Evolutionary conservation across 2,888 invertebrate genomes (phyloP).

Genomic region (Microdon myrmicae): DNA sequence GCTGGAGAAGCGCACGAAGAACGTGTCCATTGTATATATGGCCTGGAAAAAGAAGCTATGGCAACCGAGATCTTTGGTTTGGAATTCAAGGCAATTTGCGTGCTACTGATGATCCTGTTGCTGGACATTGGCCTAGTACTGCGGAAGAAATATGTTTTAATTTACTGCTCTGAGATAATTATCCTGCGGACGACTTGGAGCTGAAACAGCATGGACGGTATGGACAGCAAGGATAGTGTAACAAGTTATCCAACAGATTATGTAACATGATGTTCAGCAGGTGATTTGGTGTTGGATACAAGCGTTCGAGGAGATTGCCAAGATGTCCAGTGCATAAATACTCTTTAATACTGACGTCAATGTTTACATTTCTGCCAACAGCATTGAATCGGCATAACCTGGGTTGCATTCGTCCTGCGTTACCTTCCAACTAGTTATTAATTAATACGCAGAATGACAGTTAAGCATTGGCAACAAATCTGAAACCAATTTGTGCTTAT

Average conservation of each 20-base stretch:
- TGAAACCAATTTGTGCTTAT: too few relatives aligned
- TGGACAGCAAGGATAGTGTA: neutral
- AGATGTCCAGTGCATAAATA: too few relatives aligned
- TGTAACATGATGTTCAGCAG: constrained; percentile 14
- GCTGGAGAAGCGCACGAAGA: constrained; percentile 41
- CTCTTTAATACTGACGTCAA: too few relatives aligned
- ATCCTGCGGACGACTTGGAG: constrained; percentile 9
- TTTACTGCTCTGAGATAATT: constrained; percentile 35
- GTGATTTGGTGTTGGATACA: neutral
- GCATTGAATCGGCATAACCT: too few relatives aligned
- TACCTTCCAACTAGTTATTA: too few relatives aligned
- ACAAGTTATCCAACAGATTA: constrained; percentile 10
- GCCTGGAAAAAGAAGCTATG: constrained; percentile 10
- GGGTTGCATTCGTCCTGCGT: too few relatives aligned
- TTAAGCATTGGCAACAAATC: too few relatives aligned
- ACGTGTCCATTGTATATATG: constrained; percentile 42
- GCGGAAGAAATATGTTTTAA: constrained; percentile 44
- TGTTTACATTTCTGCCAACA: too few relatives aligned
- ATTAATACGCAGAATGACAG: too few relatives aligned
- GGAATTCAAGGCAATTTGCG: constrained; percentile 31
- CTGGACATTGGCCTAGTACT: constrained; percentile 10
- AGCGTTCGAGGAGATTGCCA: too few relatives aligned
- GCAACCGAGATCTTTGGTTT: neutral
- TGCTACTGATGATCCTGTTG: constrained; percentile 32
- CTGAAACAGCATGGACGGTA: too few relatives aligned